Evolutionary conservation across 2,888 invertebrate species (phyloP).

Genomic region (Drosophila vallismaia): DNA sequence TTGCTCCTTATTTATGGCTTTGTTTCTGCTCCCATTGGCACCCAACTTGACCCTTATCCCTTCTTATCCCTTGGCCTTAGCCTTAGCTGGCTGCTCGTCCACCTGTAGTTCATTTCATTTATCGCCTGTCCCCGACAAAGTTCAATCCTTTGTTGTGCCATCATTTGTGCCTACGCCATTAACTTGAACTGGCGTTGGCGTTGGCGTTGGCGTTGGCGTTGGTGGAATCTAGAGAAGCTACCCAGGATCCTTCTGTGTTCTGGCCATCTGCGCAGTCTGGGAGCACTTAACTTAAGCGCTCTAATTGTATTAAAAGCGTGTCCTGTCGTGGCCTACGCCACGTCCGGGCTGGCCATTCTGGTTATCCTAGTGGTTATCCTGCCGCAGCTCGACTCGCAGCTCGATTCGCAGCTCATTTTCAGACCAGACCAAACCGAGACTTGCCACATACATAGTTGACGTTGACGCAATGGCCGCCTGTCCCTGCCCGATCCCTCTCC

Average conservation of each 20-base stretch:
- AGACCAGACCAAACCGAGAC: constrained; percentile 15
- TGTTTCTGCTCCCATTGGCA: constrained; percentile 69
- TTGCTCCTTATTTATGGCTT: constrained; percentile 59
- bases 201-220: constrained; percentile 38
- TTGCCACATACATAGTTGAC: constrained; percentile 65
- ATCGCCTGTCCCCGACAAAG: constrained; percentile 39
- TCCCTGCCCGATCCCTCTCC: background rate
- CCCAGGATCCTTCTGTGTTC: constrained; percentile 37
- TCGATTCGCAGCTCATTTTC: constrained; percentile 3
- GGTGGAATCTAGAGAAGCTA: background rate
- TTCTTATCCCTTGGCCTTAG: background rate
- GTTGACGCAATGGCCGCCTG: constrained; percentile 46
- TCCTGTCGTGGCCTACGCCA: constrained; percentile 47
- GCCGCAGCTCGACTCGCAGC: background rate
- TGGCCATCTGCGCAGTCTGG: constrained; percentile 54
- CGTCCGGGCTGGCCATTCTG: background rate
- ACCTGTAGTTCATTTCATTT: constrained; percentile 71
- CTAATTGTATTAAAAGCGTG: constrained; percentile 76
- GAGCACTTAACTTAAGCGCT: constrained; percentile 76
- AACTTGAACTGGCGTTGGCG: constrained; percentile 52
- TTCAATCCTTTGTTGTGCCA: constrained; percentile 52
- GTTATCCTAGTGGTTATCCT: background rate
- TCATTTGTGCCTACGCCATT: constrained; percentile 35
- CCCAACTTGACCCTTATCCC: constrained; percentile 49
- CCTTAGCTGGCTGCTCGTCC: constrained; percentile 1